Base-by-base conservation (phyloP, 2,797 vertebrate genomes). In the Mormyrops boulengeri region DNA sequence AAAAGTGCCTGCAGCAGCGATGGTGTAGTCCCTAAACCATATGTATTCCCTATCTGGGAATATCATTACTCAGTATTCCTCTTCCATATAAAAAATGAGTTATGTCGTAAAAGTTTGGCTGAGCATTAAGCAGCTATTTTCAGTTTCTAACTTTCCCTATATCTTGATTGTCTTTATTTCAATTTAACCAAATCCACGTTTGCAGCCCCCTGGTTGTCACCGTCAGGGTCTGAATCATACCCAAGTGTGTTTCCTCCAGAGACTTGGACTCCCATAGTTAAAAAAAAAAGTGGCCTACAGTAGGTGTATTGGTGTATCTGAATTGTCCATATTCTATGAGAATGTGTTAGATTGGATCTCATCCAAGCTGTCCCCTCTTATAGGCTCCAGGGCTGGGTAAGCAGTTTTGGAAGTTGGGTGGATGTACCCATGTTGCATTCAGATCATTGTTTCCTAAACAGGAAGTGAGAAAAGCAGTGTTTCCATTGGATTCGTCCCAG, bases 221-320 rank as follows among this genome's bases (percentile, higher is more conserved):
- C 2, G 30, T 73, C 66, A 38, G 30, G 66, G 66, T 73, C 12
- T 38, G 30, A 73, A 38, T 73, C 66, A 34, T 73, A 38, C 66
- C 66, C 12, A 4, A 2, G 30, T 38, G 12, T 12, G n/a, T 82
- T 47, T 49, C 85, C 88, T 53, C 11, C 17, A 50, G 38, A 12
- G 52, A 88, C 77, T 69, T 86, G 11, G 60, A 38, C 89, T 44
- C 86, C 34, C 88, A 90, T 26, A 84, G 14, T 84, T 2, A n/a
- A n/a, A 50, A 84, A 84, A 47, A 49, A 17, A 47, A 2, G 19
- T 26, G 47, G 44, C 50, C 22, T 26, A n/a, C n/a, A n/a, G n/a
- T n/a, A 50, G 38, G 2, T 84, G 17, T 8, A 73, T 73, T 73
- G 30, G 66, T 14, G 62, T 47, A 19, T 85, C 2, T n/a, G 50